Percentiles rank a stretch among this genome's conserved stretches.
These are phyloP conservation scores for Mesoclemmys tuberculata DNA, from an alignment of 2,113 vertebrate species.

Conservation along the genomic window DNA sequence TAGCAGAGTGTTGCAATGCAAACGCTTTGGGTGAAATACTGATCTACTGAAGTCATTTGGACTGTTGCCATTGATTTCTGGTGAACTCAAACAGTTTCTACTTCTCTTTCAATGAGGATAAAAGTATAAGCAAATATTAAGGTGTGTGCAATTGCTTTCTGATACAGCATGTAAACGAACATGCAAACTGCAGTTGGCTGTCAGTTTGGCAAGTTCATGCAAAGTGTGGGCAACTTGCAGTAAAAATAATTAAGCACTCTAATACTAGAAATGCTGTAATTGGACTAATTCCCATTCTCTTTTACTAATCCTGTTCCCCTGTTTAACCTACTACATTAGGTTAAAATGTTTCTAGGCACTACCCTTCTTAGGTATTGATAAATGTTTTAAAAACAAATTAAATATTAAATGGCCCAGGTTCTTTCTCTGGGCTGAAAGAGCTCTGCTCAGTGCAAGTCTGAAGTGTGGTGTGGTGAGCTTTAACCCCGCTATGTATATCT, in stretches of 20 bases:
- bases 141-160: background rate
- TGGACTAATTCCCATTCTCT: background rate
- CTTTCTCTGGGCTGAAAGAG: background rate
- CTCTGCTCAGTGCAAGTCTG: background rate
- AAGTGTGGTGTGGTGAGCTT: background rate
- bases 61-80: background rate
- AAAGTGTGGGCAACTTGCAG: background rate
- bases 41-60: background rate
- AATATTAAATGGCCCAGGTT: background rate
- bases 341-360: background rate
- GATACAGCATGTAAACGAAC: background rate
- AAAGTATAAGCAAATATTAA: background rate
- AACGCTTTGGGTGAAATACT: background rate
- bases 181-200: background rate
- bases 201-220: background rate
- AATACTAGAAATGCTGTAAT: background rate
- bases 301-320: background rate
- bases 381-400: background rate
- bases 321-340: background rate
- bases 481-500: background rate
- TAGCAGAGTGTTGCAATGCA: background rate
- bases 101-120: background rate
- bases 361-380: background rate
- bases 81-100: background rate
- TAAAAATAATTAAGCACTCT: background rate